Base-by-base conservation (phyloP, 2,888 invertebrate genomes). In the Melieria omissa region DNA sequence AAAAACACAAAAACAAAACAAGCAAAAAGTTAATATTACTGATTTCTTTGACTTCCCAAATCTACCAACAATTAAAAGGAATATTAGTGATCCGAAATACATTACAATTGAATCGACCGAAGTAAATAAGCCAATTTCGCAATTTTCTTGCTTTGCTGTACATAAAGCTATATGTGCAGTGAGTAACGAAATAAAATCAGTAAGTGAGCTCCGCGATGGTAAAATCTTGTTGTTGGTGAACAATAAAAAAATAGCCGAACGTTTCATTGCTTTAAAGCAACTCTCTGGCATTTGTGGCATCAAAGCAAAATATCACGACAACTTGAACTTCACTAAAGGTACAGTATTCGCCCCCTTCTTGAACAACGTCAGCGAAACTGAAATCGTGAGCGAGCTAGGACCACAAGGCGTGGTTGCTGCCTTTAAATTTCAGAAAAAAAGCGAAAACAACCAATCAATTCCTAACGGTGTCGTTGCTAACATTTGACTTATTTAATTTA, bases 91-190 rank as follows among this genome's bases (percentile, higher is more conserved):
- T 14, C 61, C 45, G 45, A 61, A 61, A 44, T 61, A 61, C 10
- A 61, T 61, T 44, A 61, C 61, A 7, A 61, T 61, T 44, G 61
- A 61, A 44, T 61, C 42, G 5, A 61, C 44, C 29, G 61, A 44
- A 47, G 3, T 9, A 29, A 45, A 49, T 29, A 10, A 63, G n/a
- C 47, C 52, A 47, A 12, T 47, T 41, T 52, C 42, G 2, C 45
- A 52, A 14, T 64, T 16, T 42, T 52, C 64, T 4, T 64, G 64
- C 64, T 64, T 64, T 9, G 49, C 64, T 52, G 64, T 64, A 42
- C 49, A 52, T 46, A 64, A 64, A 16, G 45, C 42, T 54, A 52
- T 64, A 14, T 52, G 7, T 49, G 64, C 64, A 12, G 46, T 64
- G 5, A 64, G 54, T 16, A 52, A 14, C 5, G 64, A 64, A 12